Evolutionary conservation across 2,888 invertebrate species (phyloP), one percentile per base, ranked within the genome.

Genomic region (Corythucha ciliata): DNA sequence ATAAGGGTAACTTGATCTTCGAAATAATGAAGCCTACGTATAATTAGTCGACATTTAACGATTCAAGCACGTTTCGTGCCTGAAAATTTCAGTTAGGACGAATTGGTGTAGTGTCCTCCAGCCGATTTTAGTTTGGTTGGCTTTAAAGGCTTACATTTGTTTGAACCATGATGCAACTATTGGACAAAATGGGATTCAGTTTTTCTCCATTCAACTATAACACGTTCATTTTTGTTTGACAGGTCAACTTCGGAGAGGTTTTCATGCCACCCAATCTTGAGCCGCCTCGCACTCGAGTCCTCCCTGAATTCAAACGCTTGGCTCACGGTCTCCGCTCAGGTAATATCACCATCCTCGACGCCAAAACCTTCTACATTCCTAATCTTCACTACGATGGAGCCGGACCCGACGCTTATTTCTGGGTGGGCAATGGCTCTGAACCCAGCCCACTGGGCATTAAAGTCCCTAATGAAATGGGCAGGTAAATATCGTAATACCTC

Each of bases 371-470:
- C 69, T 85, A 85, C 69, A 90, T 92, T 59, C 90, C 91, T 6
- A 90, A 91, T 71, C 71, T 92, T 60, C 89, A 90, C 64, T 92
- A 91, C 65, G 91, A 92, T 63, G 91, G 91, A 25, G 84, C 82
- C 1, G 91, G 89, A 0, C 90, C 90, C 1, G 91, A 91, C 66
- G 90, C 91, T 1, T 91, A 88, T 69, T 92, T 92, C 70, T 90
- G 88, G 86, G 90, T 90, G n/a, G 91, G 92, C 14, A 89, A 81
- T 62, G 91, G 90, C 4, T 72, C 79, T 0, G 83, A 86, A 59
- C 89, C 90, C 0, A 80, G 77, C 62, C 74, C 82, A 16, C 80
- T 81, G 68, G 91, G 91, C 24, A 80, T 81, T 60, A 91, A 90
- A 74, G 84, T 90, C 1, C 89, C 91, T 44, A 91, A 91, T 68